Percentiles rank a stretch among this genome's conserved stretches.
Conservation (phyloP, 1,140 invertebrate genomes). For the Pogonomyrmex barbatus region DNA sequence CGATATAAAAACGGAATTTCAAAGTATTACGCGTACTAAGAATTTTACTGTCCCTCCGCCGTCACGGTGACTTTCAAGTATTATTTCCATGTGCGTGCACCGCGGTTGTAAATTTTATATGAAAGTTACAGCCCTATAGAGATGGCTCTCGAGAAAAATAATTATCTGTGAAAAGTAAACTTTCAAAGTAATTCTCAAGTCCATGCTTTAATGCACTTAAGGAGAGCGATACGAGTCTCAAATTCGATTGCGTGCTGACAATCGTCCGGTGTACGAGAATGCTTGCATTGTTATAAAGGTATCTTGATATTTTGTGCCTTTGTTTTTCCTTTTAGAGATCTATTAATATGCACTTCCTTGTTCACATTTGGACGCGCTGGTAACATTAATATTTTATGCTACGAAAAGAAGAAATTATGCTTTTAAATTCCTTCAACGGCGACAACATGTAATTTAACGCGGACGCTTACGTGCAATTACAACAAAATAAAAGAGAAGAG, state of each 20-base stretch:
- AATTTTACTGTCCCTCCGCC: constrained; percentile 22
- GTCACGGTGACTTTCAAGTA: constrained; percentile 20
- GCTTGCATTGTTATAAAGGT: constrained; percentile 27
- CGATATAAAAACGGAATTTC: constrained; percentile 9
- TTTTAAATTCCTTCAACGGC: constrained; percentile 18
- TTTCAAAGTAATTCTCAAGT: constrained; percentile 27
- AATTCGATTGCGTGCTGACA: constrained; percentile 70
- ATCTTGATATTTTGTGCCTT: background rate
- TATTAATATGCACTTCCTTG: background rate
- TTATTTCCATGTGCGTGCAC: background rate
- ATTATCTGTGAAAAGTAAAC: constrained; percentile 3
- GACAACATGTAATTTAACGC: background rate
- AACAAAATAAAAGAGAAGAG: constrained; percentile 2
- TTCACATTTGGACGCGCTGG: background rate
- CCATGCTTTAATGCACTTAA: constrained; percentile 34
- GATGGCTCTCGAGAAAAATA: background rate
- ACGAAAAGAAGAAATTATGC: constrained; percentile 10
- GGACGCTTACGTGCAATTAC: background rate
- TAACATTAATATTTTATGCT: constrained; percentile 20
- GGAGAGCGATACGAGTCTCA: constrained; percentile 62
- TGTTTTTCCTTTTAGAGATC: constrained; percentile 32
- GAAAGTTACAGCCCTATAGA: background rate
- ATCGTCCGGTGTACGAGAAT: constrained; percentile 63
- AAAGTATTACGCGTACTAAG: constrained; percentile 19
- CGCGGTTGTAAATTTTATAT: constrained; percentile 18